Evolutionary conservation across 2,113 vertebrate species (phyloP), one percentile per base, ranked within the genome.

Genomic region (Heloderma charlesbogerti): DNA sequence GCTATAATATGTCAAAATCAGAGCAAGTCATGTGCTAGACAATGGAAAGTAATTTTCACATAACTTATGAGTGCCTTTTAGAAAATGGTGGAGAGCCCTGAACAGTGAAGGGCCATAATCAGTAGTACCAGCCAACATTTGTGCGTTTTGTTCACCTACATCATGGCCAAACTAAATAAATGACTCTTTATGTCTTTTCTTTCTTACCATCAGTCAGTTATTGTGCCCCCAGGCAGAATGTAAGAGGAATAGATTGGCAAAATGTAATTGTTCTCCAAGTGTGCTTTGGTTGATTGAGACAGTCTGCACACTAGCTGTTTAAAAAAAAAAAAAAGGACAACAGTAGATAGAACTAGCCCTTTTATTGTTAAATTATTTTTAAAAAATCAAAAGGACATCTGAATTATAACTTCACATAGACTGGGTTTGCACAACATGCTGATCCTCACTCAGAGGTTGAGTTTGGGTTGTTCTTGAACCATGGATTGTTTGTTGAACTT

Each of bases 51-150:
- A 80, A 90, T 90, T 95, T 82, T 95, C 96, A 88, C 90, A 92
- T 88, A 88, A 86, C 87, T 95, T 74, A 83, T 92, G 83, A 93
- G 91, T 91, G 92, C 81, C 37, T 95, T 92, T 96, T 94, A 92
- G 94, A 75, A 89, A 91, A 92, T 87, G 92, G 87, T 92, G 87
- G 87, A 88, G 81, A 95, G 40, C 37, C 90, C 71, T 93, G 89
- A 93, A 91, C 37, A 74, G 88, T 25, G 45, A 71, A 88, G 45
- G 45, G 75, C 88, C 93, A 60, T 94, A 93, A 95, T 95, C 88
- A 94, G 81, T 95, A 94, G 84, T 82, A 86, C 88, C 91, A 94
- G 93, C 92, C 94, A 91, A 79, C 77, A 92, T 91, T 90, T 94
- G 91, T 86, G 90, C 92, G 37, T 54, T 79, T 87, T 88, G 92